These are phyloP conservation scores for Eupithecia exiguata DNA, from an alignment of 2,888 invertebrate species.

Conservation along the genomic window DNA sequence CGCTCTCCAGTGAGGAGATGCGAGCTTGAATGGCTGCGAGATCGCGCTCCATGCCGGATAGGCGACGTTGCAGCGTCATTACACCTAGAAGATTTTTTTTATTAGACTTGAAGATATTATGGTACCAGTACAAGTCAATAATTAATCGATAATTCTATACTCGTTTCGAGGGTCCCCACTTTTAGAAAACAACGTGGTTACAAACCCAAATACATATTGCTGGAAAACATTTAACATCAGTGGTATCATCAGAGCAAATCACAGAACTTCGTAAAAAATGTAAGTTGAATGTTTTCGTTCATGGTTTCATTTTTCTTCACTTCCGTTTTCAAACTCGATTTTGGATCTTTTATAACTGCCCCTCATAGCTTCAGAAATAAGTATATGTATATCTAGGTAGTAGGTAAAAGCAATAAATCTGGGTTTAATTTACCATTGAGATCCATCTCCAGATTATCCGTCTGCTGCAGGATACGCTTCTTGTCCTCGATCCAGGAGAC, in stretches of 20 bases:
- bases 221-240: not conserved
- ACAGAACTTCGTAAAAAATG: not conserved
- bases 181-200: not conserved
- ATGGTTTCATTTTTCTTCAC: not conserved
- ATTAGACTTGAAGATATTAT: not conserved
- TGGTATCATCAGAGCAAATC: not conserved
- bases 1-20: conserved; percentile 95
- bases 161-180: not conserved
- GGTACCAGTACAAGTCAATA: not conserved
- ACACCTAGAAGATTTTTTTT: conserved; percentile 84
- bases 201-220: not conserved
- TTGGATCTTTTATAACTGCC: not conserved
- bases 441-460: conserved; percentile 99
- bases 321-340: not conserved
- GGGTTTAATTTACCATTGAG: conserved; percentile 86
- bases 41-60: conserved; percentile 99
- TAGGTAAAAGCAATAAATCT: not conserved
- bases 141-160: not conserved
- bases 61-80: conserved; percentile 97
- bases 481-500: conserved; percentile 99
- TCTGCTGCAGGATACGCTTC: conserved; percentile 98
- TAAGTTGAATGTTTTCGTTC: not conserved
- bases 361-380: not conserved
- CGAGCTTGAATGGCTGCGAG: conserved; percentile 99
- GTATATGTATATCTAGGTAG: too few relatives aligned